Conservation (phyloP, 2,888 invertebrate species). For the Lasioglossum vierecki region DNA sequence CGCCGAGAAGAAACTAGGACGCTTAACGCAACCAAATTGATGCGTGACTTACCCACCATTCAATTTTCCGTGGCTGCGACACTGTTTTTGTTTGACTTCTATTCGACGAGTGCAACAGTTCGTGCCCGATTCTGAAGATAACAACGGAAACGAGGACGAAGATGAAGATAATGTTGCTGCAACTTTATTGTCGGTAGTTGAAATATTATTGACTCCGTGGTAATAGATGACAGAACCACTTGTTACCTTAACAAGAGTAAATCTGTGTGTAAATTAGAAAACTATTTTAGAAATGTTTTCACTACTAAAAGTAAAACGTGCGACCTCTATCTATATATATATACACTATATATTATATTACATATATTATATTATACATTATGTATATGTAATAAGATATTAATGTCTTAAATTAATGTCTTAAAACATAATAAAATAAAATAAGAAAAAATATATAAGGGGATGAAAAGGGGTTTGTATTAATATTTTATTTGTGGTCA, state of each 20-base stretch:
- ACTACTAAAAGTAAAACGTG: no score
- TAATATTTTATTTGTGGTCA: no score
- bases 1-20: slow-evolving; percentile 44
- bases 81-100: slow-evolving; percentile 19
- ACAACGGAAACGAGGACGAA: not conserved
- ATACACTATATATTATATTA: no score
- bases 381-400: no score
- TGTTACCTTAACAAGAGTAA: not conserved
- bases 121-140: not conserved
- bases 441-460: no score
- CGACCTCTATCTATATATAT: no score
- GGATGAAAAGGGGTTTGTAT: no score
- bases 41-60: slow-evolving; percentile 37
- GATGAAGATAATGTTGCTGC: not conserved
- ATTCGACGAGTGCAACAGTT: not conserved
- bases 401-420: no score
- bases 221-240: not conserved
- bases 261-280: not conserved
- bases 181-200: not conserved
- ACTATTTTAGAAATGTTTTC: not conserved
- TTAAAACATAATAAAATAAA: no score
- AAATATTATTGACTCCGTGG: not conserved
- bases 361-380: no score
- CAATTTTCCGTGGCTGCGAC: slow-evolving; percentile 32
- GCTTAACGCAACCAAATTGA: slow-evolving; percentile 44